Evolutionary conservation across 2,888 invertebrate genomes (phyloP).

Genomic region (Chorisops tibialis): DNA sequence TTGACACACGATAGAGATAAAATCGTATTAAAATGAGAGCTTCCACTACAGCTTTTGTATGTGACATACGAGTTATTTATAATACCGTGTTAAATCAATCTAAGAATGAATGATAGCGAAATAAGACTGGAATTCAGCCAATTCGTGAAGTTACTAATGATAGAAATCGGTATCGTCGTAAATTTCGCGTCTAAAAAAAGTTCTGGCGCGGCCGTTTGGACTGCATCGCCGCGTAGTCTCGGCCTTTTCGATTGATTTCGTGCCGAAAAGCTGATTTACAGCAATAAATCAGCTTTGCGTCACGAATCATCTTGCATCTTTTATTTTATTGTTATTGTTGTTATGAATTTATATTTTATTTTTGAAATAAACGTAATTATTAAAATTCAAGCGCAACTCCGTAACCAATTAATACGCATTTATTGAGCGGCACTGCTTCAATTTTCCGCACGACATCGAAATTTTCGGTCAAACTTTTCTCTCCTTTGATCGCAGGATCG

Average conservation of each 20-base stretch:
- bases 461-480: constrained; percentile 54
- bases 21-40: too few species aligned
- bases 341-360: too few species aligned
- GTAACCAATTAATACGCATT: constrained; percentile 69
- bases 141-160: constrained; percentile 83
- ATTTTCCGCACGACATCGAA: constrained; percentile 65
- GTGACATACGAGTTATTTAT: too few species aligned
- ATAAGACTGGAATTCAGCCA: constrained; percentile 93
- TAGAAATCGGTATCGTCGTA: constrained; percentile 98
- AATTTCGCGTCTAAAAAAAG: constrained; percentile 75
- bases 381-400: constrained; percentile 79
- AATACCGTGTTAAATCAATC: too few species aligned
- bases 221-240: constrained; percentile 35
- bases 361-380: too few species aligned
- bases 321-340: too few species aligned
- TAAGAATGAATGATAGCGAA: too few species aligned
- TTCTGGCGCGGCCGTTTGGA: constrained; percentile 50
- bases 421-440: constrained; percentile 77
- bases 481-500: constrained; percentile 54
- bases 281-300: too few species aligned
- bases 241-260: neutral
- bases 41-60: too few species aligned
- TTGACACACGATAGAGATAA: too few species aligned
- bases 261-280: constrained; percentile 64
- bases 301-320: too few species aligned